Evolutionary conservation across 2,888 invertebrate genomes (phyloP).

Genomic region (Chloromyia formosa): DNA sequence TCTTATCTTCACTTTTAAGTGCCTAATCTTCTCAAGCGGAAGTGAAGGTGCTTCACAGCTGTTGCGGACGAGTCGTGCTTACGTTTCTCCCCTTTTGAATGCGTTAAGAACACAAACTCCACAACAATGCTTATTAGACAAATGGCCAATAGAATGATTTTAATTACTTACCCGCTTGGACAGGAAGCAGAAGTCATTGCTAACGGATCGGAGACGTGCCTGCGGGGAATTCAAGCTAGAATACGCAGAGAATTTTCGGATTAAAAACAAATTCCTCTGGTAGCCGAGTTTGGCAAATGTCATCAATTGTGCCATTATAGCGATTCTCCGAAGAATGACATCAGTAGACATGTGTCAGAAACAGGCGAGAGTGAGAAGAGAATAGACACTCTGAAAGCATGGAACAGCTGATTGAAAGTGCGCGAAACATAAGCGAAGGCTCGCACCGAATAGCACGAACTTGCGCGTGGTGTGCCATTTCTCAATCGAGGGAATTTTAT

Average conservation of each 20-base stretch:
- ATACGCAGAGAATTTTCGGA: conserved; percentile 27
- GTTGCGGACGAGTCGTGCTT: neutral
- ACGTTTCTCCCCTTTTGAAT: conserved; percentile 3
- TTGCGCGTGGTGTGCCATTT: too few species aligned
- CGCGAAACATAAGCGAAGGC: too few species aligned
- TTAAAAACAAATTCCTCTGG: conserved; percentile 41
- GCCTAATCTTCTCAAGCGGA: conserved; percentile 7
- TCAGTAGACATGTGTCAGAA: too few species aligned
- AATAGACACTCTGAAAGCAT: too few species aligned
- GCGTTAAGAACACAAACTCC: conserved; percentile 1
- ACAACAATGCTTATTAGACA: neutral
- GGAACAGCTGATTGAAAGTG: too few species aligned
- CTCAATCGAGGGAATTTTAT: too few species aligned
- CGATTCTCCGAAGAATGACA: neutral
- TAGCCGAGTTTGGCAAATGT: conserved; percentile 37
- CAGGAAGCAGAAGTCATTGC: conserved; percentile 19
- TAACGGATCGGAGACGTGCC: neutral
- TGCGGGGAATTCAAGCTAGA: conserved; percentile 20
- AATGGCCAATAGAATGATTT: neutral
- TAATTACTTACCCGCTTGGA: conserved; percentile 34
- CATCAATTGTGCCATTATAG: conserved; percentile 44
- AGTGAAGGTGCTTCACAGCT: neutral
- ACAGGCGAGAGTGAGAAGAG: too few species aligned
- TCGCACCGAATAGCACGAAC: too few species aligned
- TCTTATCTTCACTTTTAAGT: neutral